Percentiles rank a stretch among this genome's conserved stretches.
phyloP scores from a whole-genome alignment of 2,797 vertebrate genomes.

The Crotalus adamanteus region DNA sequence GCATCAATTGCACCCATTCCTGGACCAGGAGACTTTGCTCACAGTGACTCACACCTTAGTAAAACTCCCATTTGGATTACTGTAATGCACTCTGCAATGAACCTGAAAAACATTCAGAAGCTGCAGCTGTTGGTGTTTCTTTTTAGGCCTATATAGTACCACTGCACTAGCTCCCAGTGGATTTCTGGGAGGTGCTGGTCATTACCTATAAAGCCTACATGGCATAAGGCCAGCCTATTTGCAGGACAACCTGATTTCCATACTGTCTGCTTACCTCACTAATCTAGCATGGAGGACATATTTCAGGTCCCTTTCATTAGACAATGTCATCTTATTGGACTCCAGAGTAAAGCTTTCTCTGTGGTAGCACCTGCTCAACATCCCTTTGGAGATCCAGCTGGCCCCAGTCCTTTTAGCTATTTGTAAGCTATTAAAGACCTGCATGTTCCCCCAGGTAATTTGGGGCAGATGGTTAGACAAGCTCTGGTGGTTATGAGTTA shows the following conservation, averaged over 20 bases:
- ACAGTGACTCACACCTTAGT: background rate
- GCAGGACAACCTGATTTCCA: background rate
- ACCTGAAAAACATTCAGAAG: background rate
- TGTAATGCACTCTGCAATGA: background rate
- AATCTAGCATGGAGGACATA: background rate
- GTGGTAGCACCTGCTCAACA: background rate
- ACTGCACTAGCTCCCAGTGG: background rate
- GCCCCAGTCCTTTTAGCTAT: background rate
- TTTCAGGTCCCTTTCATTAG: background rate
- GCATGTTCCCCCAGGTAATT: background rate
- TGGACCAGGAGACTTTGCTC: background rate
- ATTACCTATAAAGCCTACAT: background rate
- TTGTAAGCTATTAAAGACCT: background rate
- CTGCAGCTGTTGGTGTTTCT: background rate
- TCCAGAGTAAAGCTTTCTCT: background rate
- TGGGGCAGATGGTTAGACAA: background rate
- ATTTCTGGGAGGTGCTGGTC: background rate
- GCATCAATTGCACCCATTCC: background rate
- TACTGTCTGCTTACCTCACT: background rate
- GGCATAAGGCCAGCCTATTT: background rate
- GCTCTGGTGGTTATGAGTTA: background rate
- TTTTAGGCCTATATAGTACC: background rate
- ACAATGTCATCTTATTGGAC: background rate
- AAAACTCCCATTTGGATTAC: background rate
- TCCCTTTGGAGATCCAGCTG: background rate